Evolutionary conservation across 2,113 vertebrate genomes (phyloP).

Genomic region (Promerops cafer): DNA sequence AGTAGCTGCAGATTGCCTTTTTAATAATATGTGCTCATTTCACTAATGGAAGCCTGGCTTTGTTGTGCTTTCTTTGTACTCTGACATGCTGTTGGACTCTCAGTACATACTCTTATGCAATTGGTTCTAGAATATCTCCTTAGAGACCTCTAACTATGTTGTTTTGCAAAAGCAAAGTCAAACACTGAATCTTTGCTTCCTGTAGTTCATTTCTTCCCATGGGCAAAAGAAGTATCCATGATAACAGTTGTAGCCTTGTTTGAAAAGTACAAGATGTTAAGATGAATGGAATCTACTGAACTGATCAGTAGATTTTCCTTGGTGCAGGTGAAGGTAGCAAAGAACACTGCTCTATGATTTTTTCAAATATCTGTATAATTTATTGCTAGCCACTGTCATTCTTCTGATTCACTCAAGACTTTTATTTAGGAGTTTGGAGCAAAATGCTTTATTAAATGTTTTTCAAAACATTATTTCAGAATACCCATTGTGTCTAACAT

Average conservation of each 20-base stretch:
- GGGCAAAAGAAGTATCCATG: not conserved
- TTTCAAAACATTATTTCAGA: not conserved
- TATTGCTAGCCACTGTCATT: not conserved
- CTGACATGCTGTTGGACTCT: not conserved
- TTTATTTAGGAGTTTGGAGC: not conserved
- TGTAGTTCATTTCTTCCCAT: not conserved
- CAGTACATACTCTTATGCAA: not conserved
- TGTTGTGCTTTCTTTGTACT: not conserved
- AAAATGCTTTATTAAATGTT: not conserved
- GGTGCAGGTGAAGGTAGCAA: not conserved
- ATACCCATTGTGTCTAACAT: not conserved
- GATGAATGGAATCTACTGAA: not conserved
- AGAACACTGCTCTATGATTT: not conserved
- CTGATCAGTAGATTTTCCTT: not conserved
- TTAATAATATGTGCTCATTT: not conserved
- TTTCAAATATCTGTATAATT: not conserved
- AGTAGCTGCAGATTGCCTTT: not conserved
- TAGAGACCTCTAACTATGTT: slow-evolving; percentile 10
- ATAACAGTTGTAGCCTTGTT: not conserved
- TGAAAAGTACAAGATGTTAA: not conserved
- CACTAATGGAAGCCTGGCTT: not conserved
- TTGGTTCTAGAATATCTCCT: slow-evolving; percentile 1
- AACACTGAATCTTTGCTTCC: slow-evolving; percentile 13
- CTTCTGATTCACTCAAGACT: not conserved
- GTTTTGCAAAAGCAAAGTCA: slow-evolving; percentile 33